A percentile compares a stretch with the other conserved stretches of the same genome.
phyloP scores from a whole-genome alignment of 2,797 vertebrate genomes.

The Onychomys leucogaster region DNA sequence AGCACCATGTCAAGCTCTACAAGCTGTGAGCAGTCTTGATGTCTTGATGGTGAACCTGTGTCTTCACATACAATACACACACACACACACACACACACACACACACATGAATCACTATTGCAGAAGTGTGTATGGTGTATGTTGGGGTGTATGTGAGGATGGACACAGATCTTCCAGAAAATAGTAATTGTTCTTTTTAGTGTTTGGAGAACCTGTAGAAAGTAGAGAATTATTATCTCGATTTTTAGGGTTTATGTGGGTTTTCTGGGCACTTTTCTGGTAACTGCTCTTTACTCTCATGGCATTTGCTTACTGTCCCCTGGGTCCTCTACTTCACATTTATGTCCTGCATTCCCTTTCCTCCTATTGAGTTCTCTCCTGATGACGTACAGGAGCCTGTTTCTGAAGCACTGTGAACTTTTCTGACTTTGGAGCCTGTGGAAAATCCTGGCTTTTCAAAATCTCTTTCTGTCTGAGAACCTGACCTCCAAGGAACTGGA shows the following conservation, averaged over 20 bases:
- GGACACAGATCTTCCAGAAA: not conserved
- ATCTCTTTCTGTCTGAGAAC: not conserved
- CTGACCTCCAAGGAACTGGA: not conserved
- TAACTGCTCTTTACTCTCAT: not conserved
- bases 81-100: not conserved
- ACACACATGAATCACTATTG: not conserved
- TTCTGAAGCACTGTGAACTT: not conserved
- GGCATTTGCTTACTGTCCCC: not conserved
- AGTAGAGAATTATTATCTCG: not conserved
- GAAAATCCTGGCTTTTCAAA: not conserved
- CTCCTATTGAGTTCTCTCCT: not conserved
- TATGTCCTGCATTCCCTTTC: not conserved
- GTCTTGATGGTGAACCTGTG: not conserved
- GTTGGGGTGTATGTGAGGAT: too few species aligned
- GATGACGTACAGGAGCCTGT: not conserved
- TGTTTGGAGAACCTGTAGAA: not conserved
- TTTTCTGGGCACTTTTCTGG: not conserved
- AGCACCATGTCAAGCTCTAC: not conserved
- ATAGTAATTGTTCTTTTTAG: conserved; percentile 35
- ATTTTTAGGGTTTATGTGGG: conserved; percentile 20
- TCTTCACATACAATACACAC: not conserved
- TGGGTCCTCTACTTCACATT: not conserved
- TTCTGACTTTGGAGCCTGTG: not conserved
- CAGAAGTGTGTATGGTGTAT: not conserved
- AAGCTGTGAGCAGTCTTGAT: not conserved